Evolutionary conservation across 2,888 invertebrate genomes (phyloP).

Genomic region (Parnassius smintheus): DNA sequence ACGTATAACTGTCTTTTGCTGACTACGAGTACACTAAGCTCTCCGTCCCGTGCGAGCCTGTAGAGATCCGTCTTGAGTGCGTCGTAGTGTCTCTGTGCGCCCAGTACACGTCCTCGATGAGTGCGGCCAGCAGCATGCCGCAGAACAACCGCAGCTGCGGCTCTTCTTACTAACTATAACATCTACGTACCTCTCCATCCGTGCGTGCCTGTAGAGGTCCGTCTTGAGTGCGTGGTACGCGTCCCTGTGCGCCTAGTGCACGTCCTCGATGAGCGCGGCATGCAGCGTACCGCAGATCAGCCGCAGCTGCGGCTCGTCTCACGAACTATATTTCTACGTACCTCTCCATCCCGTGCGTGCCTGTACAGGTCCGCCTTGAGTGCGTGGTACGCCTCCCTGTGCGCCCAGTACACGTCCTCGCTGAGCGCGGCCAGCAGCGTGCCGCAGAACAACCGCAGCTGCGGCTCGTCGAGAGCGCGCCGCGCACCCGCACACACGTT

Average conservation of each 20-base stretch:
- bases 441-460: constrained; percentile 72
- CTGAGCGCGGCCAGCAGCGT: constrained; percentile 63
- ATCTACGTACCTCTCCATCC: constrained; percentile 51
- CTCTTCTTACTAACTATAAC: constrained; percentile 47
- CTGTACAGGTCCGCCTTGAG: constrained; percentile 53
- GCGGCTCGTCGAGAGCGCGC: constrained; percentile 72
- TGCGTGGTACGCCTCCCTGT: constrained; percentile 52
- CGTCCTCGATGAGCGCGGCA: background rate
- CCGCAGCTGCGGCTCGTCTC: constrained; percentile 68
- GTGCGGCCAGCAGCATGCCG: constrained; percentile 27
- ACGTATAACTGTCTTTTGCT: no score
- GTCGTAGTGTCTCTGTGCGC: constrained; percentile 54
- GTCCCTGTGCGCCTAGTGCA: constrained; percentile 38
- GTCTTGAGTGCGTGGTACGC: constrained; percentile 57
- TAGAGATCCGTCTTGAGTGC: constrained; percentile 52
- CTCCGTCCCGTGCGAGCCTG: constrained; percentile 20
- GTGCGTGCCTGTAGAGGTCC: constrained; percentile 47
- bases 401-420: constrained; percentile 69
- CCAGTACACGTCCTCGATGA: background rate
- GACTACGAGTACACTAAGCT: no score
- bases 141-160: constrained; percentile 56
- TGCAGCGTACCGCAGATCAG: constrained; percentile 35
- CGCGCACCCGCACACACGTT: constrained; percentile 74
- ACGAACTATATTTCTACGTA: constrained; percentile 22
- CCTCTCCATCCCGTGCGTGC: constrained; percentile 54